Evolutionary conservation across 1,140 invertebrate species (phyloP).

Genomic region (Pseudomyrmex sp.): DNA sequence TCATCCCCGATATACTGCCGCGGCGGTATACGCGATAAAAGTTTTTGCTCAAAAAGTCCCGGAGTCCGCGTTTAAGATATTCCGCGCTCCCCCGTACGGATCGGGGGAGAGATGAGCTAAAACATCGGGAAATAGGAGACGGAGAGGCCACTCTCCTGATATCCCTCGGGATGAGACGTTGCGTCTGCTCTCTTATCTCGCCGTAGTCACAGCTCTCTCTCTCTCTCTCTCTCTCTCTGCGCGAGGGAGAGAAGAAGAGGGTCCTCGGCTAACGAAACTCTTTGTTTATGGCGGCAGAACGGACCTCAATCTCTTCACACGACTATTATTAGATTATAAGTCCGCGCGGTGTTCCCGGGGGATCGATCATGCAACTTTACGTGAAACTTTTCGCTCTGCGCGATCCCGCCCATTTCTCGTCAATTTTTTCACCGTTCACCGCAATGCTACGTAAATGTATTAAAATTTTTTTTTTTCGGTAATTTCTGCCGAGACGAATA

Average conservation of each 20-base stretch:
- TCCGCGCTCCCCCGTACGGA: slow-evolving; percentile 67
- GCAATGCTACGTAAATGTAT: no score
- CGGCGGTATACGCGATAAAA: slow-evolving; percentile 70
- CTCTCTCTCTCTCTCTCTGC: neutral
- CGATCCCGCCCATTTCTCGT: neutral
- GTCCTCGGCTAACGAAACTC: slow-evolving; percentile 46
- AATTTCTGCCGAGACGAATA: no score
- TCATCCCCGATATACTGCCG: slow-evolving; percentile 41
- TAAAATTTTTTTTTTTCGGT: no score
- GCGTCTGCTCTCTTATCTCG: slow-evolving; percentile 79
- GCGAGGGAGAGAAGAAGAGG: neutral
- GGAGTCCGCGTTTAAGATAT: slow-evolving; percentile 80
- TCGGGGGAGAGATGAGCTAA: slow-evolving; percentile 69
- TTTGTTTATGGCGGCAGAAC: slow-evolving; percentile 37
- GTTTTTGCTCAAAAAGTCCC: slow-evolving; percentile 80
- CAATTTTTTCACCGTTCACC: neutral
- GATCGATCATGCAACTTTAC: no score
- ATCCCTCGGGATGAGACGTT: slow-evolving; percentile 80
- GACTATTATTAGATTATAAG: slow-evolving; percentile 23
- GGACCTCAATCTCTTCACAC: slow-evolving; percentile 12
- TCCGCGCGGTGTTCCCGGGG: neutral
- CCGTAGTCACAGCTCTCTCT: slow-evolving; percentile 52
- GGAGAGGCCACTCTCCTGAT: slow-evolving; percentile 79
- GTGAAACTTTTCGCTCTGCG: neutral
- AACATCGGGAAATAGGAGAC: slow-evolving; percentile 72